Conservation (phyloP, 2,888 invertebrate genomes). For the Rhingia rostrata region DNA sequence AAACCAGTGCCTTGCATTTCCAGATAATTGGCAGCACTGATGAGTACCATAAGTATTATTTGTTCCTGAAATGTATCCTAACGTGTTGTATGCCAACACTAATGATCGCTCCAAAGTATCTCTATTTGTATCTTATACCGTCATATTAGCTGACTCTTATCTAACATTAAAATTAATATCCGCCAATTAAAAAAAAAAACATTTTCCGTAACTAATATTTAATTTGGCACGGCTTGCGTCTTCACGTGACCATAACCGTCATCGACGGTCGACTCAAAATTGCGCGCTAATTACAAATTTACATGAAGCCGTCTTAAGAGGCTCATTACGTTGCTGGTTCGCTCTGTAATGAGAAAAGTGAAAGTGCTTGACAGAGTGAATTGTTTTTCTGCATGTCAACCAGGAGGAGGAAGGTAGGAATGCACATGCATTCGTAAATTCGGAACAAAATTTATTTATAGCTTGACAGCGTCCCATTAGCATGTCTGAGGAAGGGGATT, state of each 20-base stretch:
- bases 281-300: conserved; percentile 31
- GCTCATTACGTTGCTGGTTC: conserved; percentile 4
- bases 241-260: neutral
- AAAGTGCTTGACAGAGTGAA: conserved; percentile 40
- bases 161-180: too few relatives aligned
- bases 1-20: too few relatives aligned
- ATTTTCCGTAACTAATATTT: conserved; percentile 11
- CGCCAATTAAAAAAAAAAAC: neutral
- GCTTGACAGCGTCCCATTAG: conserved; percentile 4
- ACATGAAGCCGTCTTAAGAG: conserved; percentile 20
- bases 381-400: conserved; percentile 13
- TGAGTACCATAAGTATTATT: too few relatives aligned
- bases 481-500: conserved; percentile 14
- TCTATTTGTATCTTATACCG: too few relatives aligned
- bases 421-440: conserved; percentile 1
- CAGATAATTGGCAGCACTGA: too few relatives aligned
- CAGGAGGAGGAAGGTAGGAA: conserved; percentile 20
- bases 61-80: too few relatives aligned
- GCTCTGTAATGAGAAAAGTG: conserved; percentile 41
- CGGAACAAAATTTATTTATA: conserved; percentile 16
- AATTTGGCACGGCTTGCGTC: neutral
- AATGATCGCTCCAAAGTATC: too few relatives aligned
- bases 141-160: too few relatives aligned
- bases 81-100: too few relatives aligned
- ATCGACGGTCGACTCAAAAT: conserved; percentile 1